A percentile compares a stretch with the other conserved stretches of the same genome.
Evolutionary conservation across 2,888 invertebrate species (phyloP).

Genomic region (Stenichneumon culpator): DNA sequence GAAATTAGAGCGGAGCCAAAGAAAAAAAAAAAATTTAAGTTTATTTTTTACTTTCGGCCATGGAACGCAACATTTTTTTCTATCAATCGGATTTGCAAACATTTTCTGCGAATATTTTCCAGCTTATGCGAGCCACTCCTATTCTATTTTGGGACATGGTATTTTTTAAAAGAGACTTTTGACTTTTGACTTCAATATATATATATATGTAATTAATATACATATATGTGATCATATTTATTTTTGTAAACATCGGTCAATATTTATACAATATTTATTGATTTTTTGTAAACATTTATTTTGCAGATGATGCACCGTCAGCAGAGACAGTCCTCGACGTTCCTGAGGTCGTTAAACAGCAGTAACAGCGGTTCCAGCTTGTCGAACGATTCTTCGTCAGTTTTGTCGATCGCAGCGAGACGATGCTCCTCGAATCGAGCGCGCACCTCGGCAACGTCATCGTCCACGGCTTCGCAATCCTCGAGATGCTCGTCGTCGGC

Average conservation of each 20-base stretch:
- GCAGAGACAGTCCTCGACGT: slow-evolving; percentile 70
- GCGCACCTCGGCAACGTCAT: slow-evolving; percentile 54
- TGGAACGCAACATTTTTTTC: no score
- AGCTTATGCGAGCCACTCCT: no score
- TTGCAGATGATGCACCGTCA: slow-evolving; percentile 83
- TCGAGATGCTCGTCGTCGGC: slow-evolving; percentile 80
- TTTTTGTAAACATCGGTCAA: no score
- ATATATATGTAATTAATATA: no score
- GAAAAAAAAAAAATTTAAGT: no score
- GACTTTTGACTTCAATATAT: no score
- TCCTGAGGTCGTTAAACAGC: slow-evolving; percentile 47
- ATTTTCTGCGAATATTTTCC: no score
- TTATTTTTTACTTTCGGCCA: no score
- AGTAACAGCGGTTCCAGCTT: slow-evolving; percentile 42
- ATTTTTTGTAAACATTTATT: slow-evolving; percentile 12
- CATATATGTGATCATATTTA: no score
- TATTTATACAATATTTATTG: neutral
- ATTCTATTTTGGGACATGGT: no score
- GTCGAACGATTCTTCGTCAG: slow-evolving; percentile 45
- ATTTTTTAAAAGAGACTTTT: no score
- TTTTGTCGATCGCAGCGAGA: slow-evolving; percentile 63
- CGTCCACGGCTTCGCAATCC: slow-evolving; percentile 84
- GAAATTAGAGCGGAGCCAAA: neutral
- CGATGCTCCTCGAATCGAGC: slow-evolving; percentile 56
- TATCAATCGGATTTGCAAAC: no score